Base-by-base conservation (phyloP, 2,888 invertebrate genomes). In the Lithophane ornitopus region DNA sequence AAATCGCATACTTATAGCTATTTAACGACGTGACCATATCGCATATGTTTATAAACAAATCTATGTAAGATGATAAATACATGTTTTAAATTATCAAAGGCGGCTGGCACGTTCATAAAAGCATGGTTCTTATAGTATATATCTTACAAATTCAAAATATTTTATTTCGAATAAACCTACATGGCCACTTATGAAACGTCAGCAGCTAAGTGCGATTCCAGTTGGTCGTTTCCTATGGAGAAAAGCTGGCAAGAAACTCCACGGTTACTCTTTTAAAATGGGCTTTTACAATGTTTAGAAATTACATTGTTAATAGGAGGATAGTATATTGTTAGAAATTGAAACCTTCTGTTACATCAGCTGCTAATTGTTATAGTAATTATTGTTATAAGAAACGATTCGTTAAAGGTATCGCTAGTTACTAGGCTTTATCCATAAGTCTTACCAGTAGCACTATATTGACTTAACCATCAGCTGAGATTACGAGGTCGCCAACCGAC, bases 401-500 rank as follows among this genome's bases (percentile, higher is more conserved):
- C 1, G 16, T n/a, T 9, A 9, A 19, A 14, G 2, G 19, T 39
- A 59, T 12, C 14, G 14, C 11, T 34, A 8, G n/a, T 69, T 56
- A 26, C 58, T 26, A 46, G 2, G 34, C 28, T 34, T 22, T 22
- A 58, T 73, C 34, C 19, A 28, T 44, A 34, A 61, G 7, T 8
- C n/a, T 28, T 1, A 54, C 39, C 41, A 49, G 52, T 59, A 71
- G 14, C 49, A 63, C 46, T 78, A 39, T 80, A 88, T 89, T 90
- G 85, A 88, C 86, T 89, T 84, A 84, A 87, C 84, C 88, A 89
- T 88, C 91, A 90, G 90, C 90, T 90, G 90, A 88, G 91, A 89
- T 89, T 87, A 86, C 81, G 89, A 86, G 92, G 91, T 91, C 90
- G 86, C 80, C 86, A 88, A 88, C 87, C 90, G 92, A 80, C 89